Conservation (phyloP, 2,113 vertebrate species). For the Eurystomus gularis region DNA sequence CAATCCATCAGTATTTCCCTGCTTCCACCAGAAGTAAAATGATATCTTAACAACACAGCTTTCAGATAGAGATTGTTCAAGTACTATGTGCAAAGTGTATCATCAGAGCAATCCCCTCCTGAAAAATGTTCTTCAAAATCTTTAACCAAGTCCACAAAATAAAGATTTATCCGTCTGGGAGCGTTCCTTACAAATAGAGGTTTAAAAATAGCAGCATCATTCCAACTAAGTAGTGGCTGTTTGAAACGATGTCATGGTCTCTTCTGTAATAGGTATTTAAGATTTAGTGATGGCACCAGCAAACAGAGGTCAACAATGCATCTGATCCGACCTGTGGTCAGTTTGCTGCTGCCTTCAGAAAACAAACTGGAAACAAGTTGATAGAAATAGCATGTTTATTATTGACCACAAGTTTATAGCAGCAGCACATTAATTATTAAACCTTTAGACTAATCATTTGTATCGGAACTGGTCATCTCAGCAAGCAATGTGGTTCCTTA, state of each 20-base stretch:
- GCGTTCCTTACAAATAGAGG: background rate
- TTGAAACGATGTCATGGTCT: background rate
- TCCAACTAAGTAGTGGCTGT: background rate
- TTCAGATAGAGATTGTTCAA: background rate
- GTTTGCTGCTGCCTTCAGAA: background rate
- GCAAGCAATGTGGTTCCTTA: background rate
- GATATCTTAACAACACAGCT: slow-evolving; percentile 2
- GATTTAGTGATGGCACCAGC: background rate
- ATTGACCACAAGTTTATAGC: background rate
- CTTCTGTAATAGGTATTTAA: background rate
- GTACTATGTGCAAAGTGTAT: slow-evolving; percentile 1
- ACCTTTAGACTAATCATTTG: background rate
- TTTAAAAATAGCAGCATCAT: background rate
- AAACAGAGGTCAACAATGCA: background rate
- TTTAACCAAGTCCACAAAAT: background rate
- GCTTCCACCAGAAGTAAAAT: slow-evolving; percentile 17
- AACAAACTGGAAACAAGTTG: background rate
- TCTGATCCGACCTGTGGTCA: background rate
- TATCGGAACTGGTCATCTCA: background rate
- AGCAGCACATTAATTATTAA: background rate
- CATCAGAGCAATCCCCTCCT: slow-evolving; percentile 12
- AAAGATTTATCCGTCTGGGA: background rate
- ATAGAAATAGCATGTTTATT: background rate
- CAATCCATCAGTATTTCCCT: background rate
- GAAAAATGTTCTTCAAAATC: slow-evolving; percentile 9